Percentiles rank a stretch among this genome's conserved stretches.
These are phyloP conservation scores for Drosophila auraria DNA, from an alignment of 1,140 invertebrate genomes.

Conservation along the genomic window DNA sequence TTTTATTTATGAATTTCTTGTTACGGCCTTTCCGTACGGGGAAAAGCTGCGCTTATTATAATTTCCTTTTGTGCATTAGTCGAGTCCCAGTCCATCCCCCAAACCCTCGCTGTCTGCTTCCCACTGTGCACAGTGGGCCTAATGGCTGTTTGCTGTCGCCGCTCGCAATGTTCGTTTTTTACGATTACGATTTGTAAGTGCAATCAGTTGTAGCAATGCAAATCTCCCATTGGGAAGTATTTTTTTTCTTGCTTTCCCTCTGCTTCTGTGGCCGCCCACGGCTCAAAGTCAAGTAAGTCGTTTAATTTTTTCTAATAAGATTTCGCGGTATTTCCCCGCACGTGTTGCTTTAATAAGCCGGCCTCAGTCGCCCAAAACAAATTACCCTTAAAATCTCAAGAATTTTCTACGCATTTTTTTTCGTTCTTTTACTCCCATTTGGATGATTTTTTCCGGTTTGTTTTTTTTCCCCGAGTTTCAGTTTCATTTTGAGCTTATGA, in stretches of 20 bases:
- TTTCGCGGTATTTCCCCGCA: constrained; percentile 71
- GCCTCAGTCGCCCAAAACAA: constrained; percentile 33
- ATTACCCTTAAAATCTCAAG: constrained; percentile 60
- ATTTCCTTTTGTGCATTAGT: constrained; percentile 74
- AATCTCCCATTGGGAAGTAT: constrained; percentile 22
- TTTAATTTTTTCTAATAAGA: constrained; percentile 78
- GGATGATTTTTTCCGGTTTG: constrained; percentile 31
- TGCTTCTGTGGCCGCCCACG: neutral
- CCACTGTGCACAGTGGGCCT: constrained; percentile 79
- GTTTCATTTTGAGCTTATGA: constrained; percentile 63
- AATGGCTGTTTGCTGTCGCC: constrained; percentile 66
- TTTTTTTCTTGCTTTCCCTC: neutral
- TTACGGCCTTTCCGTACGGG: constrained; percentile 21
- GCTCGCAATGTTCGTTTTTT: constrained; percentile 39
- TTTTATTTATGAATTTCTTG: constrained; percentile 62
- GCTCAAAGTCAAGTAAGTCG: constrained; percentile 67
- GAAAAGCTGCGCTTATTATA: constrained; percentile 75
- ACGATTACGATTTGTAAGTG: constrained; percentile 51
- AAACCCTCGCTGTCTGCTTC: constrained; percentile 5
- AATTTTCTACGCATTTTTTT: constrained; percentile 58
- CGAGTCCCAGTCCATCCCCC: constrained; percentile 11
- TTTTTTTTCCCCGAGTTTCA: constrained; percentile 39
- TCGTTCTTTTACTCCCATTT: constrained; percentile 33
- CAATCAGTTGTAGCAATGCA: constrained; percentile 56
- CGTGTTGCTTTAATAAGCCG: constrained; percentile 73